Evolutionary conservation across 2,113 vertebrate genomes (phyloP).

Genomic region (Fregetta grallaria): DNA sequence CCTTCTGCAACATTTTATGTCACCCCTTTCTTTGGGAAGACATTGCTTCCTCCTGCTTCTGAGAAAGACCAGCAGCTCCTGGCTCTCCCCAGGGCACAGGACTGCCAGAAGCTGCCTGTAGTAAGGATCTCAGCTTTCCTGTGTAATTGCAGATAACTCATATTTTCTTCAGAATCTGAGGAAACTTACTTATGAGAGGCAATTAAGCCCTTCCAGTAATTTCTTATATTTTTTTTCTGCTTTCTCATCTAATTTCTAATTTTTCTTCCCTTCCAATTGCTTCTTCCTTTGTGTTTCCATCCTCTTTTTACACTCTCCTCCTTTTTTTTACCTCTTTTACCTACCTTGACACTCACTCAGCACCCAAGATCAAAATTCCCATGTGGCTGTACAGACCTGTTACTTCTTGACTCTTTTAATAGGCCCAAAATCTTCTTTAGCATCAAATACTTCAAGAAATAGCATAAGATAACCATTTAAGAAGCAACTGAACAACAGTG

Average conservation of each 20-base stretch:
- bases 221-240: background rate
- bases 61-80: background rate
- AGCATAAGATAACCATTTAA: background rate
- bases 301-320: background rate
- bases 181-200: background rate
- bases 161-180: background rate
- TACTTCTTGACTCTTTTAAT: background rate
- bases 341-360: background rate
- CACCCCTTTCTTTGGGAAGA: background rate
- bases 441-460: background rate
- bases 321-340: background rate
- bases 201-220: background rate
- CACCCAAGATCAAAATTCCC: background rate
- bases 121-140: background rate
- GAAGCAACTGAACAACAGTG: background rate
- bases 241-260: background rate
- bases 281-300: background rate
- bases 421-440: background rate
- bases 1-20: background rate
- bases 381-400: background rate
- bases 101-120: background rate
- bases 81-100: background rate
- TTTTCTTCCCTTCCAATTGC: background rate
- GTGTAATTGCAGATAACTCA: background rate
- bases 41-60: background rate